These are phyloP conservation scores for Drosophila putrida DNA, from an alignment of 2,888 invertebrate species.

Conservation along the genomic window DNA sequence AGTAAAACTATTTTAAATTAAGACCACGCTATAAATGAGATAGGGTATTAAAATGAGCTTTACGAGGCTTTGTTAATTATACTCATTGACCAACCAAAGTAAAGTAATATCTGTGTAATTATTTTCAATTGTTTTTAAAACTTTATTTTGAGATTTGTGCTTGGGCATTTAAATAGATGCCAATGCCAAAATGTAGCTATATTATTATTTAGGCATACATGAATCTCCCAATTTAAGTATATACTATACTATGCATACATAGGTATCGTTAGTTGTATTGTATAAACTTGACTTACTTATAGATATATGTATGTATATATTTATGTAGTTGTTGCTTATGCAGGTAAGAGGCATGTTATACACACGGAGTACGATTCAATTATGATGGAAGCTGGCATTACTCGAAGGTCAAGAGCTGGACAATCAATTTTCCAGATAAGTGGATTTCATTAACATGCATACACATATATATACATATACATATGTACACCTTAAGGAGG, in stretches of 20 bases:
- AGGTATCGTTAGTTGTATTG: constrained; percentile 39
- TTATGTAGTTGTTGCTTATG: constrained; percentile 18
- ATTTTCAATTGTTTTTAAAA: constrained; percentile 13
- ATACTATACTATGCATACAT: constrained; percentile 36
- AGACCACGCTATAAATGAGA: neutral
- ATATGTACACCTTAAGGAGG: constrained; percentile 13
- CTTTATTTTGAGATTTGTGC: constrained; percentile 52
- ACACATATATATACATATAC: constrained; percentile 6
- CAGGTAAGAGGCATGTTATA: constrained; percentile 26
- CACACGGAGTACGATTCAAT: constrained; percentile 25
- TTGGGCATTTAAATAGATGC: constrained; percentile 31
- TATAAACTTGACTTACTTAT: constrained; percentile 47
- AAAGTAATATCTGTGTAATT: neutral
- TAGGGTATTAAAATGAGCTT: neutral
- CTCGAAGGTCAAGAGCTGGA: constrained; percentile 4
- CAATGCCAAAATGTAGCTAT: constrained; percentile 46
- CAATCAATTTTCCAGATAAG: constrained; percentile 9
- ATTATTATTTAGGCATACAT: constrained; percentile 27
- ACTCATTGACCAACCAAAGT: neutral
- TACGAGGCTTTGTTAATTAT: neutral
- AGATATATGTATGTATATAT: too few relatives aligned
- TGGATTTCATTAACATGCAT: constrained; percentile 12
- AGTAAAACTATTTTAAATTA: neutral
- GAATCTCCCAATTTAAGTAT: constrained; percentile 24
- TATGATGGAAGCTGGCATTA: constrained; percentile 19